A percentile compares a stretch with the other conserved stretches of the same genome.
These are phyloP conservation scores for Acanthococcus lagerstroemiae DNA, from an alignment of 2,888 invertebrate genomes.

Conservation along the genomic window DNA sequence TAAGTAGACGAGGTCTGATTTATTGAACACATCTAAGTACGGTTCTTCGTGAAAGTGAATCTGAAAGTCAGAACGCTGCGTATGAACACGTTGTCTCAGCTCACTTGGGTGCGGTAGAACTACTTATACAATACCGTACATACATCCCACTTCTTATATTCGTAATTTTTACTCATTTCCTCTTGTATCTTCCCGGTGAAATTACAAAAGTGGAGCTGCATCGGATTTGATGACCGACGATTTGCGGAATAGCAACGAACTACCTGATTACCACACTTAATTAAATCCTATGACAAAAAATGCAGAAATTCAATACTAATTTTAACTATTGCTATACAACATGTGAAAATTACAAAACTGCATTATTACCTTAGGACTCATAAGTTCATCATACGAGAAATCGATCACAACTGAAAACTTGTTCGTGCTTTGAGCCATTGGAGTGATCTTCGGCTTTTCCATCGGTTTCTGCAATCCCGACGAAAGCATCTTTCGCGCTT, in stretches of 20 bases:
- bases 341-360: slow-evolving; percentile 4
- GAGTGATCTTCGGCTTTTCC: slow-evolving; percentile 50
- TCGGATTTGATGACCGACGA: slow-evolving; percentile 64
- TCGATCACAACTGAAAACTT: slow-evolving; percentile 71
- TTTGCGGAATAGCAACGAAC: slow-evolving; percentile 84
- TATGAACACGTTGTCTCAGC: neutral
- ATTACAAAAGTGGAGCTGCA: slow-evolving; percentile 73
- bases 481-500: slow-evolving; percentile 6
- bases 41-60: slow-evolving; percentile 57
- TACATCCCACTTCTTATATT: slow-evolving; percentile 88
- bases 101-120: neutral
- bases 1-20: slow-evolving; percentile 74
- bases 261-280: slow-evolving; percentile 82
- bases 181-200: slow-evolving; percentile 62
- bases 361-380: slow-evolving; percentile 48
- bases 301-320: slow-evolving; percentile 15
- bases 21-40: slow-evolving; percentile 61
- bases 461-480: neutral
- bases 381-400: slow-evolving; percentile 79
- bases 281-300: slow-evolving; percentile 54
- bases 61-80: slow-evolving; percentile 42
- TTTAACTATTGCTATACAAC: too few relatives aligned
- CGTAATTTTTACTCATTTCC: slow-evolving; percentile 70
- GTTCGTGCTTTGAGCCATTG: slow-evolving; percentile 56
- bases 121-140: slow-evolving; percentile 41